Base-by-base conservation (phyloP, 2,888 invertebrate genomes). In the Toxonevra muliebris region DNA sequence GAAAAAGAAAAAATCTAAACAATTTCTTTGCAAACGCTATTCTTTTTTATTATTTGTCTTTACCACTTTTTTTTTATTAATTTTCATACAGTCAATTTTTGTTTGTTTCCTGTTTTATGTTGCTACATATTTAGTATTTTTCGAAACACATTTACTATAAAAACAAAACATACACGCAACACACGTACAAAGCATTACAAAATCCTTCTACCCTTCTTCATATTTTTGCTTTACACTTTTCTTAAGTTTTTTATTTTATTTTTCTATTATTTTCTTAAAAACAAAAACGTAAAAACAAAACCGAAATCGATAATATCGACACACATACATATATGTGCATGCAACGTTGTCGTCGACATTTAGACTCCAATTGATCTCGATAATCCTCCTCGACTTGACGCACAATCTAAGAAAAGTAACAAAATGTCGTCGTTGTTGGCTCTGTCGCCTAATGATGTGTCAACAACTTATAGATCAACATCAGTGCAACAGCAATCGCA, bases 1-100 rank as follows among this genome's bases (percentile, higher is more conserved):
- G 79, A 82, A 83, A 84, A 85, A 84, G 85, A 85, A 85, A 85
- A 85, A 85, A 85, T 85, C 85, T 85, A 80, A 85, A 81, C 85
- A 85, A 79, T 76, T 74, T 75, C 53, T 4, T 53, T 57, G 11
- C 8, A 12, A 40, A 3, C 30, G 48, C 48, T 48, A 5, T 48
- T 9, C 5, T 13, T 7, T n/a, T 57, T 65, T 71, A 61, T 65
- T 72, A 72, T 66, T 70, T 52, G n/a, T 58, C 54, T 65, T 19
- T 61, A 19, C 45, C 48, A 66, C 48, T 67, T 61, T 55, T 53
- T 66, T 70, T 59, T n/a, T n/a, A n/a, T n/a, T 55, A 68, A 59
- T 52, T 43, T 61, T 59, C 64, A 55, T 43, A 61, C 65, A 69
- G 58, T 72, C 54, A 67, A 52, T 69, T 74, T 48, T 55, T 66